Percentiles rank a stretch among this genome's conserved stretches.
Evolutionary conservation across 2,888 invertebrate species (phyloP).

Genomic region (Drosophila kambysellisi): DNA sequence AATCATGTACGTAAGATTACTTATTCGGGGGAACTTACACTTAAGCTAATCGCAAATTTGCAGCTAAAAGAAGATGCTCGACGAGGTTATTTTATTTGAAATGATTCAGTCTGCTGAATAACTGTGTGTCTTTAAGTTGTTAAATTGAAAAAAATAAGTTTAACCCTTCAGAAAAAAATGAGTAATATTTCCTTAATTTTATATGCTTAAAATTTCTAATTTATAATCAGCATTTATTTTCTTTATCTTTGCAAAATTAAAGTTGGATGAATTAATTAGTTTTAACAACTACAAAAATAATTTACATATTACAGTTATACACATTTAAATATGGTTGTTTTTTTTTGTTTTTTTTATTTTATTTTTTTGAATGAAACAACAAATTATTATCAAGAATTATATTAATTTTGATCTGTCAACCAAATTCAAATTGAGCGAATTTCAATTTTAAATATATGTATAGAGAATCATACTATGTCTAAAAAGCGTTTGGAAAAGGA

Average conservation of each 20-base stretch:
- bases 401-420: background rate
- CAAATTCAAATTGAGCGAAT: background rate
- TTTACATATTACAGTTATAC: background rate
- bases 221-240: background rate
- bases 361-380: background rate
- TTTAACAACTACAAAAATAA: background rate
- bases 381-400: background rate
- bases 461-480: background rate
- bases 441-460: background rate
- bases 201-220: background rate
- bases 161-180: background rate
- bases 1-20: background rate
- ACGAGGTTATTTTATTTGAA: background rate
- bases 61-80: background rate
- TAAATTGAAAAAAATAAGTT: background rate
- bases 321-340: background rate
- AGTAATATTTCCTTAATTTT: no score
- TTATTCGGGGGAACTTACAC: conserved; percentile 15
- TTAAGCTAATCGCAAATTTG: background rate
- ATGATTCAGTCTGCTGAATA: background rate
- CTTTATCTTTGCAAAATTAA: background rate
- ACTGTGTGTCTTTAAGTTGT: background rate
- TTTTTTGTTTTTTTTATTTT: background rate
- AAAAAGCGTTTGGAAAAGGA: background rate
- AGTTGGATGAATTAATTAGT: background rate